Evolutionary conservation across 2,888 invertebrate species (phyloP), one percentile per base, ranked within the genome.

Genomic region (Erannis defoliaria): DNA sequence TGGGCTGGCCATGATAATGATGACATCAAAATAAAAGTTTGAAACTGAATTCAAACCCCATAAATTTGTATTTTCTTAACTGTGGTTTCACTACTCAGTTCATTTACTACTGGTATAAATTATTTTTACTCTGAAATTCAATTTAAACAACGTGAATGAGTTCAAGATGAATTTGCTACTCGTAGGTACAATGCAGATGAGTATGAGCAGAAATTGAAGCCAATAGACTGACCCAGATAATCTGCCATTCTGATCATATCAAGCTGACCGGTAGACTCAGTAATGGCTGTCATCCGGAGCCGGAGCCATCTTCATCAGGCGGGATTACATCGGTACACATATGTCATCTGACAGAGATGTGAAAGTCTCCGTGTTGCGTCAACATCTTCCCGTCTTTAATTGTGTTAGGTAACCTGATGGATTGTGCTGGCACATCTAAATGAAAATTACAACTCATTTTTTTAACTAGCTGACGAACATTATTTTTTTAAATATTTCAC

Each of bases 361-460:
- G 74, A 78, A 80, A 78, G 77, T 66, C 48, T 55, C 14, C 65
- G 37, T 64, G 58, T 72, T 72, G 53, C 70, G 54, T 55, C 49
- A 76, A 71, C 55, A 21, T 42, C 45, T 35, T 60, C 55, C 60
- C 45, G 38, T 58, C 55, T 66, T 58, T 70, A 65, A 66, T 67
- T 54, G 67, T 60, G 38, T 55, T 55, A 33, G 37, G 31, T 55
- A 55, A 61, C 16, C 38, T 49, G 54, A 55, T 42, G 33, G 42
- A 35, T 54, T 55, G 55, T 62, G 51, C 43, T 61, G 35, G 46
- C 43, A 57, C 57, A 49, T 26, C 16, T 26, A 55, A 49, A 59
- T 57, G 48, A 57, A 46, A 50, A 46, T 33, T 18, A 42, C 18
- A 26, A 18, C 29, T 35, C 43, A 43, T 19, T 43, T 33, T 21